Evolutionary conservation across 2,888 invertebrate species (phyloP), one percentile per base, ranked within the genome.

Genomic region (Odontocerum albicorne): DNA sequence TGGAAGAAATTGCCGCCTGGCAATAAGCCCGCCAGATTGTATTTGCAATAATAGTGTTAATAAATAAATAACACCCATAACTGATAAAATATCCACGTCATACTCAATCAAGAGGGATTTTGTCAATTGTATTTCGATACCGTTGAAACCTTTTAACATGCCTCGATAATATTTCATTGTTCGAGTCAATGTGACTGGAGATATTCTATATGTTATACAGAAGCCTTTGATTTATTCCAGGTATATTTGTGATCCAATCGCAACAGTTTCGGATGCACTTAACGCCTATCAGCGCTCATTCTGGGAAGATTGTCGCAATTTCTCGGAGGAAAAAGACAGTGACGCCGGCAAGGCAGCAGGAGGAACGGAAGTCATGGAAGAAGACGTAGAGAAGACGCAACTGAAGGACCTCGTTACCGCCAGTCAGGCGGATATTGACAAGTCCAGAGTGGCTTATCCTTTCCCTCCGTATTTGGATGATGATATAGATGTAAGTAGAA

Each of bases 251-350:
- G 78, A 84, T 0, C 83, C 87, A 40, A 83, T 87, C 1, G 82
- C 87, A 0, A 84, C 88, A 0, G 78, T 94, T 8, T 83, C 88
- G 16, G 88, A 87, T 62, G 84, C 87, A 0, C 67, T 94, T 10
- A 72, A 82, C 1, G 79, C 83, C 0, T 95, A 91, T 70, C 87
- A 90, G 62, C 70, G 79, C 2, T 83, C 88, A 10, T 90, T 87
- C 67, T 65, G 68, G 68, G 1, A 71, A 71, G 27, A 71, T 72
- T 32, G 68, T 65, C 57, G 68, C 70, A 0, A 67, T 71, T 21
- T 70, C 73, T 1, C 79, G 79, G 1, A 63, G 63, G 13, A 78
- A 71, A 1, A 4, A 60, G 1, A 64, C 64, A 1, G 67, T 64
- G 2, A 65, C 62, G 2, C 50, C 65, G 1, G 13, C n/a, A n/a